Percentiles rank a stretch among this genome's conserved stretches.
Conservation (phyloP, 2,797 vertebrate genomes). For the Sebastes diploproa region DNA sequence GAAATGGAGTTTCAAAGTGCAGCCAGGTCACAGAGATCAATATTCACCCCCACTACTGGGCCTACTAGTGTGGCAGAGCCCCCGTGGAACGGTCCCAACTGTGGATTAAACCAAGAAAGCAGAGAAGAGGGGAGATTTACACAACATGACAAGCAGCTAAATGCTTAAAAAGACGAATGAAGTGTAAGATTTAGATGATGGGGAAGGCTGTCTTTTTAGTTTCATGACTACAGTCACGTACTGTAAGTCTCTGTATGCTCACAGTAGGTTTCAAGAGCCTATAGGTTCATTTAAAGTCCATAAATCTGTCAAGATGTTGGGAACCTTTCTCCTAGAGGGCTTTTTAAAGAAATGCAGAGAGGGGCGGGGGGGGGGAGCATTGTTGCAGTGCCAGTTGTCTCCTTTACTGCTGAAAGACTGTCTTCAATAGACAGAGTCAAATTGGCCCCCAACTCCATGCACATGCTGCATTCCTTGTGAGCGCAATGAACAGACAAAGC, state of each 20-base stretch:
- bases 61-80: conserved; percentile 24
- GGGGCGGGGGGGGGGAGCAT: background rate
- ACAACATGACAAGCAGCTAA: conserved; percentile 26
- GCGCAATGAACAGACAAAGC: background rate
- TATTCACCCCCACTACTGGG: background rate
- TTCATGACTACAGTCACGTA: background rate
- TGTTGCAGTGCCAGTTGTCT: conserved; percentile 31
- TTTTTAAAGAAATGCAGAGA: background rate
- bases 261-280: background rate
- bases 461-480: background rate
- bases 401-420: conserved; percentile 1
- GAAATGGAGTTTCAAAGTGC: conserved; percentile 48
- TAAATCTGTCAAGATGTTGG: background rate
- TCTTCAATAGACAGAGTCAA: background rate
- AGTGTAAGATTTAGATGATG: conserved; percentile 4
- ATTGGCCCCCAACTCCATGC: background rate
- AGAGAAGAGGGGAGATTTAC: conserved; percentile 49
- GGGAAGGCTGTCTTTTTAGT: background rate
- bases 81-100: conserved; percentile 60
- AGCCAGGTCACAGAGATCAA: conserved; percentile 43
- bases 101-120: conserved; percentile 64
- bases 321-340: conserved; percentile 1
- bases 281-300: conserved; percentile 14
- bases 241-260: background rate
- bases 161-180: conserved; percentile 35